Percentiles rank a stretch among this genome's conserved stretches.
These are phyloP conservation scores for Dasysyrphus albostriatus DNA, from an alignment of 2,888 invertebrate species.

Conservation along the genomic window DNA sequence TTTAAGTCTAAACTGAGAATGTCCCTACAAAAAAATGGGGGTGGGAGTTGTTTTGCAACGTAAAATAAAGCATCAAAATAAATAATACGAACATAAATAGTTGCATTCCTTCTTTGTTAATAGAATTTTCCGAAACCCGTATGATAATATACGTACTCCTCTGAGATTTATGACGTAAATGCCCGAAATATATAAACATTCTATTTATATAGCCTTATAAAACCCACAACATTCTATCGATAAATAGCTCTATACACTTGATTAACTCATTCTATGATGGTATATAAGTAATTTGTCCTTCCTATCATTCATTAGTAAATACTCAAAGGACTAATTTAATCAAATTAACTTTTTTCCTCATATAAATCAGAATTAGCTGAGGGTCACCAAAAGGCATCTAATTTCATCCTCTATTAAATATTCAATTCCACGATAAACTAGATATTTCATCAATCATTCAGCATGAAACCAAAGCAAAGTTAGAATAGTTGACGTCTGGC, in stretches of 20 bases:
- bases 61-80: no score
- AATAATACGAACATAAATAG: no score
- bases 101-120: neutral
- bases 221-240: no score
- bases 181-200: neutral
- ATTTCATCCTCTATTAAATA: constrained; percentile 43
- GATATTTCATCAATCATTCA: constrained; percentile 60
- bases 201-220: no score
- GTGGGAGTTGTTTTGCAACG: no score
- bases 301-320: constrained; percentile 1
- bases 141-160: neutral
- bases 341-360: neutral
- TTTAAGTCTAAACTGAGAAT: no score
- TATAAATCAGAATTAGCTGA: neutral
- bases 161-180: neutral
- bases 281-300: neutral
- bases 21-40: no score
- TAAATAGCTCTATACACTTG: no score
- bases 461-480: neutral
- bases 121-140: neutral
- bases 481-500: constrained; percentile 25
- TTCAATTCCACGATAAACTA: constrained; percentile 47
- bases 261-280: no score
- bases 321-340: constrained; percentile 6
- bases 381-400: neutral